Percentiles rank a stretch among this genome's conserved stretches.
These are phyloP conservation scores for Acropora yongei DNA, from an alignment of 64 coral and sea anemone genomes.

Conservation along the genomic window DNA sequence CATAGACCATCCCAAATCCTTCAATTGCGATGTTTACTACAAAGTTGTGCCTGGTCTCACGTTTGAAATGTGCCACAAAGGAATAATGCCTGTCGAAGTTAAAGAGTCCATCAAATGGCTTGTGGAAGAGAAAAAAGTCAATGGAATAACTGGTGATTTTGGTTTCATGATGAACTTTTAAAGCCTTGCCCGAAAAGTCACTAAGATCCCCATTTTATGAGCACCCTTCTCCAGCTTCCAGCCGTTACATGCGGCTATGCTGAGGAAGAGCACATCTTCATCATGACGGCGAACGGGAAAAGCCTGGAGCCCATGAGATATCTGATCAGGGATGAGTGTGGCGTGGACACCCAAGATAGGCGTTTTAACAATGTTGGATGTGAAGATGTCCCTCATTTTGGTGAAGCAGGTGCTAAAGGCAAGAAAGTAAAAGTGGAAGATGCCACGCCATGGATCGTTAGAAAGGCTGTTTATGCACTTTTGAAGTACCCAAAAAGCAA, in stretches of 20 bases:
- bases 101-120: no score
- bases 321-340: background rate
- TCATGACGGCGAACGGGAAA: no score
- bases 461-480: conserved; percentile 11
- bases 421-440: background rate
- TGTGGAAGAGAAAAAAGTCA: background rate
- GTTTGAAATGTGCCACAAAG: no score
- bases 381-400: conserved; percentile 19
- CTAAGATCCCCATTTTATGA: no score
- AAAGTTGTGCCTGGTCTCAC: background rate
- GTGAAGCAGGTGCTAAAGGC: conserved; percentile 20
- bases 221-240: no score
- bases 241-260: no score
- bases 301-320: no score
- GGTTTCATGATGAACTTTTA: background rate
- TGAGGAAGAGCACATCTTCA: no score
- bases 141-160: background rate
- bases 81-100: no score
- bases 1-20: background rate
- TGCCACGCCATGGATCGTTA: conserved; percentile 2
- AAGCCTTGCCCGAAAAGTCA: background rate
- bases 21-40: conserved; percentile 29
- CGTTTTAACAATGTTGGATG: background rate
- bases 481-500: conserved; percentile 13
- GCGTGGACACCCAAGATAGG: background rate